Base-by-base conservation (phyloP, 1,140 invertebrate genomes). In the Drosophila pruinosa region DNA sequence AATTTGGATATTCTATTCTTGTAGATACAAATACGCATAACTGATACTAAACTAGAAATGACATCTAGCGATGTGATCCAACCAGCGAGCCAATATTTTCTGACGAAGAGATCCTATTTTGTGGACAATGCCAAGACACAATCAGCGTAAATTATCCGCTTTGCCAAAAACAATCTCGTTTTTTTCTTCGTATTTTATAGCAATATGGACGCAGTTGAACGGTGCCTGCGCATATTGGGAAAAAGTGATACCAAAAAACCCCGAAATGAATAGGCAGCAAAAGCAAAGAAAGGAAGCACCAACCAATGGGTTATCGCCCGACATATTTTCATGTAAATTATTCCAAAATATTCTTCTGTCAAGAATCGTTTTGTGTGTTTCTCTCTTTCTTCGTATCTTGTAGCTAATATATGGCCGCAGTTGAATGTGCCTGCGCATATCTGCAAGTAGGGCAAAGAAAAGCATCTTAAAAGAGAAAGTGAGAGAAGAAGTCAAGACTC, bases 111-210 rank as follows among this genome's bases (percentile, higher is more conserved):
- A 58, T 15, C 43, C 47, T 48, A 10, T 38, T 41, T 8, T 28
- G 4, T 22, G 54, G 48, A 41, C 21, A 31, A 74, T 74, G 38
- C 19, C 26, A 45, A 53, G 28, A 48, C 21, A 53, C 45, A 39
- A 54, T 39, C 12, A 52, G 56, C 63, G 53, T 82, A 67, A 65
- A 43, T 54, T 75, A 54, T 56, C 24, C 59, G 62, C 52, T 72
- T 74, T 80, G 58, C 73, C 65, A 80, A 38, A 77, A 38, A 61
- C 53, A 59, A 64, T 78, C 63, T 17, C 50, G 7, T 31, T 63
- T 73, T 75, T 79, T 56, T 89, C 59, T 75, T 75, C 68, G 39
- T 79, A 74, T 90, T 77, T 90, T 89, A 59, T 89, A 90, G 89
- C 78, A 78, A 74, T 82, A 72, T 77, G 78, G n/a, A 68, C 62